Conservation (phyloP, 2,113 vertebrate genomes). For the Hemichromis elongatus region DNA sequence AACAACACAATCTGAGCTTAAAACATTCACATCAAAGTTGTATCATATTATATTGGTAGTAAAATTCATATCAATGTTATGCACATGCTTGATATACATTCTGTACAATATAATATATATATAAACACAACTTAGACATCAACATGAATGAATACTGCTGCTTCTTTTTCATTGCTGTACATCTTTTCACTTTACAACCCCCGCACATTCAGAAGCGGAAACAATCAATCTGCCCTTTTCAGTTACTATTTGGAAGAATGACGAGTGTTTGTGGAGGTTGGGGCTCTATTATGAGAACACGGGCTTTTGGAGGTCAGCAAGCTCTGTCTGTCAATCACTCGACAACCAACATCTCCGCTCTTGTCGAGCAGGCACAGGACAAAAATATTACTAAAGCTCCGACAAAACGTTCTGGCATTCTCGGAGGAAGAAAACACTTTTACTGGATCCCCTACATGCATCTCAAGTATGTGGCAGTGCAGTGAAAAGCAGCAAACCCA, state of each 20-base stretch:
- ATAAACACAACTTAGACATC: conserved; percentile 57
- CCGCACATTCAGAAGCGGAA: background rate
- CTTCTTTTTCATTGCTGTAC: conserved; percentile 26
- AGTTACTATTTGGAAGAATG: background rate
- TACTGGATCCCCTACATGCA: background rate
- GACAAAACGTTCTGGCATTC: background rate
- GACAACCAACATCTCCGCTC: background rate
- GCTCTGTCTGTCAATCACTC: background rate
- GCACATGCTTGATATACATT: conserved; percentile 72
- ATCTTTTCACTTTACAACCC: background rate
- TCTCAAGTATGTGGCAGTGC: background rate
- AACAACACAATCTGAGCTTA: conserved; percentile 6
- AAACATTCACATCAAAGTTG: conserved; percentile 37
- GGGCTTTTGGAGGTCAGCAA: conserved; percentile 4
- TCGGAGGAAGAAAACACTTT: background rate
- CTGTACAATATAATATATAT: conserved; percentile 60
- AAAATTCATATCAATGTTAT: conserved; percentile 60
- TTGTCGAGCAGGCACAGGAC: background rate
- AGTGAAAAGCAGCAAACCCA: background rate
- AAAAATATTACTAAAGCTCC: background rate
- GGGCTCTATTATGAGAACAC: background rate
- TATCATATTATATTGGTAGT: conserved; percentile 44
- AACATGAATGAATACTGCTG: conserved; percentile 57
- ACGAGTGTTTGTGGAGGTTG: background rate
- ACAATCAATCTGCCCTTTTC: background rate